These are phyloP conservation scores for Heliothis peltigera DNA, from an alignment of 2,888 invertebrate species.

Conservation along the genomic window DNA sequence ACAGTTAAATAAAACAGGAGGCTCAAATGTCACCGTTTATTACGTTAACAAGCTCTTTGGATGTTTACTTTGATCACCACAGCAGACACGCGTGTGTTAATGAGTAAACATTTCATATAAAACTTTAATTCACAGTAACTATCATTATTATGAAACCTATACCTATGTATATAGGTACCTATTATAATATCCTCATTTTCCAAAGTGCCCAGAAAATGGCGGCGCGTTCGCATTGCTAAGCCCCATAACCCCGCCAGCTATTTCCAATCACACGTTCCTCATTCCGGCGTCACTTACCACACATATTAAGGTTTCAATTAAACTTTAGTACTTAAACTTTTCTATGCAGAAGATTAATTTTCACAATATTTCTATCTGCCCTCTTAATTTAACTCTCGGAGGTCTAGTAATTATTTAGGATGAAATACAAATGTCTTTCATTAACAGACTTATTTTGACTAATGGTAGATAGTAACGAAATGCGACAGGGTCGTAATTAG, in stretches of 20 bases:
- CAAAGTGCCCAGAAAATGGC: conserved; percentile 23
- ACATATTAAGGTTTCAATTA: conserved; percentile 22
- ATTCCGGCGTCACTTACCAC: conserved; percentile 10
- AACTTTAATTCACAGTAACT: too few species aligned
- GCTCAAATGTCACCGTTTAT: conserved; percentile 27
- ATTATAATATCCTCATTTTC: conserved; percentile 32
- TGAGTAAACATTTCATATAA: neutral
- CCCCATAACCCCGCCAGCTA: conserved; percentile 6
- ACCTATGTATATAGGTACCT: neutral
- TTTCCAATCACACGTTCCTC: conserved; percentile 30
- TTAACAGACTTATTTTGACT: conserved; percentile 44
- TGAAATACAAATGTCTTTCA: conserved; percentile 33
- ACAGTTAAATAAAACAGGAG: conserved; percentile 48
- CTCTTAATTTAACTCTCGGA: conserved; percentile 17
- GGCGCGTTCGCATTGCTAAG: conserved; percentile 14
- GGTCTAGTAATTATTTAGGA: conserved; percentile 15
- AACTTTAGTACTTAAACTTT: conserved; percentile 3
- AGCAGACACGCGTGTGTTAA: neutral
- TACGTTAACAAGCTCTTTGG: conserved; percentile 14
- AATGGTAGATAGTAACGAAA: conserved; percentile 39
- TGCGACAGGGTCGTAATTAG: conserved; percentile 45
- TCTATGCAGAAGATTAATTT: conserved; percentile 9
- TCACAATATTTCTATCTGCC: conserved; percentile 12
- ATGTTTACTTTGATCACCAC: neutral
- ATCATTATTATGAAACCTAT: too few species aligned